phyloP scores from a whole-genome alignment of 2,888 invertebrate genomes.

The Drosophila macrospina region DNA sequence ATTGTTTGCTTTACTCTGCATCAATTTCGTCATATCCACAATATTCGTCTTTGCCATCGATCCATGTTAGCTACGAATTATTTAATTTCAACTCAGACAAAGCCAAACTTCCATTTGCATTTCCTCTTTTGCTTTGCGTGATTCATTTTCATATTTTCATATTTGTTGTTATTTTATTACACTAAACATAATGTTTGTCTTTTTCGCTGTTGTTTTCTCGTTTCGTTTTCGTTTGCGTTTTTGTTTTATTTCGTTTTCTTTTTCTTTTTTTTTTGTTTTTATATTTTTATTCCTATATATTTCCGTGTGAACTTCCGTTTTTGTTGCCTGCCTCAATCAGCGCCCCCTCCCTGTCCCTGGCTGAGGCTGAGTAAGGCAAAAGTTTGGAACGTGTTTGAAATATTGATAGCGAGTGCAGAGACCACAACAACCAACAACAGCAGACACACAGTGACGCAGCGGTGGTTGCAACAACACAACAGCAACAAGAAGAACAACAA shows the following conservation, averaged over 20 bases:
- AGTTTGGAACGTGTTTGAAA: constrained; percentile 79
- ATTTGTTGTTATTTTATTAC: constrained; percentile 50
- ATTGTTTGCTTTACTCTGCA: constrained; percentile 15
- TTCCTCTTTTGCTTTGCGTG: constrained; percentile 53
- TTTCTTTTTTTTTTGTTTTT: constrained; percentile 11
- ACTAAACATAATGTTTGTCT: constrained; percentile 69
- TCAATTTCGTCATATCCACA: constrained; percentile 17
- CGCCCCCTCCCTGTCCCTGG: constrained; percentile 2
- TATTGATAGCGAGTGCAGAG: constrained; percentile 75
- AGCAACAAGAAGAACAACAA: constrained; percentile 26
- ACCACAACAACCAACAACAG: constrained; percentile 63
- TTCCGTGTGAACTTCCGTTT: constrained; percentile 84
- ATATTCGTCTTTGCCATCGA: constrained; percentile 12
- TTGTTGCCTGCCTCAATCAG: constrained; percentile 36
- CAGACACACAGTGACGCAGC: constrained; percentile 45
- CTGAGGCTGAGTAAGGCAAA: constrained; percentile 65
- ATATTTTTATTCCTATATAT: constrained; percentile 66
- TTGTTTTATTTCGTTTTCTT: constrained; percentile 49
- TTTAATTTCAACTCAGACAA: constrained; percentile 19
- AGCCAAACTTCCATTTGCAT: constrained; percentile 22
- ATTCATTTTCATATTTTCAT: constrained; percentile 69
- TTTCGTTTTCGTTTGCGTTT: constrained; percentile 55
- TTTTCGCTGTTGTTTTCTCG: constrained; percentile 44
- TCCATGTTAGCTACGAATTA: constrained; percentile 15
- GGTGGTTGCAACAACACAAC: constrained; percentile 64